These are phyloP conservation scores for Apodemia mormo DNA, from an alignment of 2,888 invertebrate species.

Conservation along the genomic window DNA sequence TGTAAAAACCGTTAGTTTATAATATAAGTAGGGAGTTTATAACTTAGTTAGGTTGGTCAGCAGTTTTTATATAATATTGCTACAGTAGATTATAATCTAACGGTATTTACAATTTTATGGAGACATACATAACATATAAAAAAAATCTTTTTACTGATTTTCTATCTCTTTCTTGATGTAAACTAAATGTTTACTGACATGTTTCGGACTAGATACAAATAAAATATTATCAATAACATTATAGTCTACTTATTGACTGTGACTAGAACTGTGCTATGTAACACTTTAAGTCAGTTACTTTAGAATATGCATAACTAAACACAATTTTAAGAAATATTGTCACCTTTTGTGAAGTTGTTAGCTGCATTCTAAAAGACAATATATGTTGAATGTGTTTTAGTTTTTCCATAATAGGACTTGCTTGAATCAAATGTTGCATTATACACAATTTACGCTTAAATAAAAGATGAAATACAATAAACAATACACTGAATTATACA, in stretches of 20 bases:
- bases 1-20: no score
- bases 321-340: not conserved
- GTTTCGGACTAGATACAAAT: not conserved
- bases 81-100: no score
- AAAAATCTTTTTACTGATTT: constrained; percentile 13
- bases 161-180: constrained; percentile 26
- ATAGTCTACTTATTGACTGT: not conserved
- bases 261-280: not conserved
- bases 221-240: not conserved
- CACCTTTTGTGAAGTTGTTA: constrained; percentile 88
- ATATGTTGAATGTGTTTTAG: constrained; percentile 76
- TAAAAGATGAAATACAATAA: constrained; percentile 24
- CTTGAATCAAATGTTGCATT: constrained; percentile 80
- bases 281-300: not conserved
- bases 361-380: constrained; percentile 73
- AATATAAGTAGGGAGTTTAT: no score
- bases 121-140: no score
- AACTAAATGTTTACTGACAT: not conserved
- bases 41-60: no score
- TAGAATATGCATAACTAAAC: not conserved
- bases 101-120: no score
- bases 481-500: constrained; percentile 24
- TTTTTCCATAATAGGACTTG: constrained; percentile 79
- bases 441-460: constrained; percentile 31
- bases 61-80: no score